Evolutionary conservation across 2,797 vertebrate species (phyloP).

Genomic region (Salmo trutta): DNA sequence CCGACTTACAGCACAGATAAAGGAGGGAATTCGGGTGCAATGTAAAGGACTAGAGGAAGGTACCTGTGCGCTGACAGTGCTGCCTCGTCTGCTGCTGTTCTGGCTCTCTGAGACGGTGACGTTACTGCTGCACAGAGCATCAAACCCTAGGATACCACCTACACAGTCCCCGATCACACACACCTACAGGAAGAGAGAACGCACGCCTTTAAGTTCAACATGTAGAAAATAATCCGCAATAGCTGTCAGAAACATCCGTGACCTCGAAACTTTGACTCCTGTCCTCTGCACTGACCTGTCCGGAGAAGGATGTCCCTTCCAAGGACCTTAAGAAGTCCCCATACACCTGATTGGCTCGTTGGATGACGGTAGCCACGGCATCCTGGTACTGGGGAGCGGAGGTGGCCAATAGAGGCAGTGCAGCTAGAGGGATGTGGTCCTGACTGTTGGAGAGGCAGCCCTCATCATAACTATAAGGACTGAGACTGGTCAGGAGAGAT

Average conservation of each 20-base stretch:
- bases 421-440: slow-evolving; percentile 96
- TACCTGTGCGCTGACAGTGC: slow-evolving; percentile 92
- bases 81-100: slow-evolving; percentile 94
- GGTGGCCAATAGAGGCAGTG: slow-evolving; percentile 91
- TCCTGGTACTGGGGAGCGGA: slow-evolving; percentile 96
- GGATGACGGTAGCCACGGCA: slow-evolving; percentile 88
- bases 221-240: too few relatives aligned
- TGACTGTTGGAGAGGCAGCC: slow-evolving; percentile 95
- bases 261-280: too few relatives aligned
- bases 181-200: slow-evolving; percentile 74
- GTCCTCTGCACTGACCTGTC: slow-evolving; percentile 83
- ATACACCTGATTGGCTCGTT: slow-evolving; percentile 94
- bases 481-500: slow-evolving; percentile 78
- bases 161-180: slow-evolving; percentile 97
- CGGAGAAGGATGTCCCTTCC: slow-evolving; percentile 86
- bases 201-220: background rate
- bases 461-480: slow-evolving; percentile 94
- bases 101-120: slow-evolving; percentile 89
- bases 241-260: too few relatives aligned
- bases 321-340: slow-evolving; percentile 89
- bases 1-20: background rate
- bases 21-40: too few relatives aligned
- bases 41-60: background rate
- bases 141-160: slow-evolving; percentile 94
- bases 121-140: slow-evolving; percentile 92